These are phyloP conservation scores for Cathartes aura DNA, from an alignment of 2,113 vertebrate species.

Conservation along the genomic window DNA sequence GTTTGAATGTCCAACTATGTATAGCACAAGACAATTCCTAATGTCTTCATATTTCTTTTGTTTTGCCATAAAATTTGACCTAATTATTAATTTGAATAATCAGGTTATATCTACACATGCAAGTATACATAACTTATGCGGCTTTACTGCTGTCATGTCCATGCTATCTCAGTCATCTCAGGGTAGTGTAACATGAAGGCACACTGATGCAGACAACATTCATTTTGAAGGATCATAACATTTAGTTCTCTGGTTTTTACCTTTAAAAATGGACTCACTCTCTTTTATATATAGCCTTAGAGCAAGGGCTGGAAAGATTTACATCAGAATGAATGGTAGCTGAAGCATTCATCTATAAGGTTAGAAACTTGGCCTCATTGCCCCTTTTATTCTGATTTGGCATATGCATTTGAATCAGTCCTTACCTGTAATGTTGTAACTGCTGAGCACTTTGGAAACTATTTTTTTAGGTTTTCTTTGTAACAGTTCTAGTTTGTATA, in stretches of 20 bases:
- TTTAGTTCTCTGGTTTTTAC: background rate
- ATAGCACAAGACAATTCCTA: background rate
- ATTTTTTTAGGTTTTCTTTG: background rate
- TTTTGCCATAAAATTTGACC: background rate
- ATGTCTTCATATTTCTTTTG: background rate
- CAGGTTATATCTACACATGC: background rate
- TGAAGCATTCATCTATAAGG: background rate
- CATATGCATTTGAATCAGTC: background rate
- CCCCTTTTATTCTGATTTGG: background rate
- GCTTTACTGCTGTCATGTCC: background rate
- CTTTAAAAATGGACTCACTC: background rate
- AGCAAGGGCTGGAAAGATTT: background rate
- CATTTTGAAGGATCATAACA: background rate
- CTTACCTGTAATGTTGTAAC: background rate
- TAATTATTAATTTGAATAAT: background rate
- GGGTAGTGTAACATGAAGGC: background rate
- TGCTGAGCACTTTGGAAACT: background rate
- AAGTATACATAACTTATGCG: background rate
- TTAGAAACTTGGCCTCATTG: rapidly evolving
- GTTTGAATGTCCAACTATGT: background rate
- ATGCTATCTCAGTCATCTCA: background rate
- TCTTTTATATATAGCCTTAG: background rate
- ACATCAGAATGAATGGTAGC: background rate
- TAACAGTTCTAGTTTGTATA: background rate
- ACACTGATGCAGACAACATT: background rate